A percentile compares a stretch with the other conserved stretches of the same genome.
Evolutionary conservation across 2,113 vertebrate genomes (phyloP).

Genomic region (Eudorcas thomsonii): DNA sequence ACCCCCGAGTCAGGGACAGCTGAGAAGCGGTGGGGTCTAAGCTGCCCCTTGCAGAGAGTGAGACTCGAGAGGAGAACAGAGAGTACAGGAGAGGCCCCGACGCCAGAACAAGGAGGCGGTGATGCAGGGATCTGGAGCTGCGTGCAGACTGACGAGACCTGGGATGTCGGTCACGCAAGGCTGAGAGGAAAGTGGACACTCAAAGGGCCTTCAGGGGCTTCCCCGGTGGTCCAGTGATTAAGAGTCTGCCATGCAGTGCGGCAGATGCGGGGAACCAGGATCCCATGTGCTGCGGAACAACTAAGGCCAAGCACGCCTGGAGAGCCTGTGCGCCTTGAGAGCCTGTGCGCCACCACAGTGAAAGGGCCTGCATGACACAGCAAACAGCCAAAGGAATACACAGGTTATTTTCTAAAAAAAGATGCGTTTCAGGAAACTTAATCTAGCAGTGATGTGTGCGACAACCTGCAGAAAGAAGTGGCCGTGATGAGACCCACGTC

Average conservation of each 20-base stretch:
- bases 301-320: not conserved
- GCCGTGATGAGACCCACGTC: not conserved
- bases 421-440: not conserved
- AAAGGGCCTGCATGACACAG: not conserved
- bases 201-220: not conserved
- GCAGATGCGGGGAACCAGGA: not conserved
- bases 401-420: not conserved
- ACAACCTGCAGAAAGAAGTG: not conserved
- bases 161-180: fast-evolving
- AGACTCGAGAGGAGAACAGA: not conserved
- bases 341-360: not conserved
- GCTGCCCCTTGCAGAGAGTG: not conserved
- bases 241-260: not conserved
- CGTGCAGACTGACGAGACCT: fast-evolving
- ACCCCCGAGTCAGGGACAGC: not conserved
- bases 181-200: not conserved
- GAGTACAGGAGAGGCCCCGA: not conserved
- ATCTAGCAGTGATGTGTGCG: not conserved
- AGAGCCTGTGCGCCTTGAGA: not conserved
- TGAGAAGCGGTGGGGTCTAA: not conserved
- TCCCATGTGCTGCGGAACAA: not conserved
- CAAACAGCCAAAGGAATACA: not conserved
- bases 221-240: not conserved
- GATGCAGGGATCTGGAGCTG: too few relatives aligned
- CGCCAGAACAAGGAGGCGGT: fast-evolving